Percentiles rank a stretch among this genome's conserved stretches.
Evolutionary conservation across 2,113 vertebrate species (phyloP).

Genomic region (Amphiprion ocellaris): DNA sequence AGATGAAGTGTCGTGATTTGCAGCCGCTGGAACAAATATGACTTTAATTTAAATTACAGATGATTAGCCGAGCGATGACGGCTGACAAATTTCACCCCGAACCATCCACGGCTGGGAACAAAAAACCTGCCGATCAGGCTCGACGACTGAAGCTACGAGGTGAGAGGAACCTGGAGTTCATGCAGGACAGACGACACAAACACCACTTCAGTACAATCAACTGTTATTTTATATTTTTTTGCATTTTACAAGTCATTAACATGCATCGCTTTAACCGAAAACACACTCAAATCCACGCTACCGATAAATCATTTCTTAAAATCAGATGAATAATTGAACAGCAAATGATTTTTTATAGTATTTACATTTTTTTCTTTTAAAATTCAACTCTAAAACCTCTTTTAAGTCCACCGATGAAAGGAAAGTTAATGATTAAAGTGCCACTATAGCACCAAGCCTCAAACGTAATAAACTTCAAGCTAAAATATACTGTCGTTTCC

Average conservation of each 20-base stretch:
- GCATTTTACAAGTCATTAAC: conserved; percentile 83
- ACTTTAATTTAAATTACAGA: too few species aligned
- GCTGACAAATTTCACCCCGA: not conserved
- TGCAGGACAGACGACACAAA: conserved; percentile 47
- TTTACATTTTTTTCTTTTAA: conserved; percentile 79
- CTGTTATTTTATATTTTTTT: conserved; percentile 80
- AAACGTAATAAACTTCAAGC: conserved; percentile 75
- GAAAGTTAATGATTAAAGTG: conserved; percentile 71
- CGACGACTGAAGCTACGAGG: not conserved
- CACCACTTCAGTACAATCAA: conserved; percentile 68
- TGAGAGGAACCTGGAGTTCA: not conserved
- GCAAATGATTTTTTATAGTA: conserved; percentile 82
- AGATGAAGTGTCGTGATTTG: not conserved
- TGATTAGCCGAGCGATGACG: not conserved
- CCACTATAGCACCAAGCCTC: conserved; percentile 75
- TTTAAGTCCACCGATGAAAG: conserved; percentile 62
- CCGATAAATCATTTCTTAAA: conserved; percentile 71
- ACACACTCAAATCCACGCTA: conserved; percentile 77
- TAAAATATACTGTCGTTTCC: conserved; percentile 67
- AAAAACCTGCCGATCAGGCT: conserved; percentile 24
- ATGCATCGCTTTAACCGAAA: conserved; percentile 74
- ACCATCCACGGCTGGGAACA: not conserved
- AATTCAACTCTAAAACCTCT: conserved; percentile 74
- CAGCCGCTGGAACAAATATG: not conserved
- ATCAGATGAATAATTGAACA: conserved; percentile 75